Conservation (phyloP, 2,888 invertebrate species). For the Empis stercorea region DNA sequence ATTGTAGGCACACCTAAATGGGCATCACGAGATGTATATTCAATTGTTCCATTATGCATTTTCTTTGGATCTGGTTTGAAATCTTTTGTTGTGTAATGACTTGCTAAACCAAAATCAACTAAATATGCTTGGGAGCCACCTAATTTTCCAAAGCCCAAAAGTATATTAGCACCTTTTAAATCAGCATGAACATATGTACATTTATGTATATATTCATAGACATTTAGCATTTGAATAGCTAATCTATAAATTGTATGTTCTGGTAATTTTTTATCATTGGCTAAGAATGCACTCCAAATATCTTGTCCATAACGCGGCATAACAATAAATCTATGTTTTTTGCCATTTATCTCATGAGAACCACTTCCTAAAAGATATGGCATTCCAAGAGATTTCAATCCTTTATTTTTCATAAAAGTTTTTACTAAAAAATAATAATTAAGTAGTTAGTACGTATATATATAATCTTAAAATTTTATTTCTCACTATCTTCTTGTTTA, state of each 20-base stretch:
- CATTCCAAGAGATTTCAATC: slow-evolving; percentile 65
- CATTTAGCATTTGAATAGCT: slow-evolving; percentile 76
- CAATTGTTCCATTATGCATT: slow-evolving; percentile 94
- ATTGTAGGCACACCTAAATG: slow-evolving; percentile 81
- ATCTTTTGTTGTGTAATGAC: slow-evolving; percentile 58
- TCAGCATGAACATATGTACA: slow-evolving; percentile 90
- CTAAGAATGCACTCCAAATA: slow-evolving; percentile 61
- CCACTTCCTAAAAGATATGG: slow-evolving; percentile 76
- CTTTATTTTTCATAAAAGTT: slow-evolving; percentile 52
- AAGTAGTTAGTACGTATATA: too few relatives aligned
- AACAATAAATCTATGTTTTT: slow-evolving; percentile 76
- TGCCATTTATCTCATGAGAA: slow-evolving; percentile 55
- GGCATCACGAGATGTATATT: slow-evolving; percentile 92
- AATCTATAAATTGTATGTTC: slow-evolving; percentile 62
- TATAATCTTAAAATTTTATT: background rate
- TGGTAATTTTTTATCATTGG: slow-evolving; percentile 54
- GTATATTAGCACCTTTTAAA: slow-evolving; percentile 88
- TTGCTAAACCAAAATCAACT: slow-evolving; percentile 88
- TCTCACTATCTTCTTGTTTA: slow-evolving; percentile 55
- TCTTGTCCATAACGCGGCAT: slow-evolving; percentile 85
- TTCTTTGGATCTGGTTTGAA: slow-evolving; percentile 81
- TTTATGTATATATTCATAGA: slow-evolving; percentile 83
- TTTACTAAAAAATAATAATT: slow-evolving; percentile 41
- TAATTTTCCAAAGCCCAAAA: slow-evolving; percentile 55
- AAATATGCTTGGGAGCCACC: slow-evolving; percentile 64